These are phyloP conservation scores for Proteles cristata DNA, from an alignment of 2,113 vertebrate species.

Conservation along the genomic window DNA sequence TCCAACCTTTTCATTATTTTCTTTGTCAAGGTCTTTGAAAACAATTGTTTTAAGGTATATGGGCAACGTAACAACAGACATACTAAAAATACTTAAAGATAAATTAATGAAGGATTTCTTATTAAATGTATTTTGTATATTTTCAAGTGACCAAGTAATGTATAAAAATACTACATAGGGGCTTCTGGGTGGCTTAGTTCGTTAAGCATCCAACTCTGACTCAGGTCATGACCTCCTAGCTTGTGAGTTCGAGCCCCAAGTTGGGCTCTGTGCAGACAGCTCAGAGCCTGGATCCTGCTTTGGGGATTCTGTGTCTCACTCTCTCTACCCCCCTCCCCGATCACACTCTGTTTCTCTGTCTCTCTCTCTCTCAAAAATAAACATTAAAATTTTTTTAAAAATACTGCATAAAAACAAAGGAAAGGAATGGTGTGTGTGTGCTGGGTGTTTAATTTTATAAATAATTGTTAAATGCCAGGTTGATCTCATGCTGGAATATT, in stretches of 20 bases:
- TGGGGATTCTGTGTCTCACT: too few species aligned
- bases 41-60: not conserved
- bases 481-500: not conserved
- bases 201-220: too few species aligned
- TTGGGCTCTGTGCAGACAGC: too few species aligned
- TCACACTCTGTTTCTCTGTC: too few species aligned
- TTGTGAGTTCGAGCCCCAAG: too few species aligned
- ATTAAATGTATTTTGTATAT: not conserved
- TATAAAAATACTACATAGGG: not conserved
- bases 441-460: conserved; percentile 13
- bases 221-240: too few species aligned
- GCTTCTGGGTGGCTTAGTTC: too few species aligned
- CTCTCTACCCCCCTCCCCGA: too few species aligned
- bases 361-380: too few species aligned
- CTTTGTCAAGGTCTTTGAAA: not conserved
- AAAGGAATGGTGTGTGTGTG: not conserved
- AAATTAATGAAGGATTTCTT: not conserved
- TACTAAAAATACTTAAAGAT: not conserved
- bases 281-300: too few species aligned
- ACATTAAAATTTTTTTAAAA: not conserved
- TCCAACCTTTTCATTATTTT: not conserved
- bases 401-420: not conserved
- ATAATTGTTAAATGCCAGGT: not conserved
- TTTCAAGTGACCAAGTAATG: conserved; percentile 3
- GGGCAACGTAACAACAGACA: not conserved